A percentile compares a stretch with the other conserved stretches of the same genome.
phyloP scores from a whole-genome alignment of 2,888 invertebrate species.

The Anarsia innoxiella region DNA sequence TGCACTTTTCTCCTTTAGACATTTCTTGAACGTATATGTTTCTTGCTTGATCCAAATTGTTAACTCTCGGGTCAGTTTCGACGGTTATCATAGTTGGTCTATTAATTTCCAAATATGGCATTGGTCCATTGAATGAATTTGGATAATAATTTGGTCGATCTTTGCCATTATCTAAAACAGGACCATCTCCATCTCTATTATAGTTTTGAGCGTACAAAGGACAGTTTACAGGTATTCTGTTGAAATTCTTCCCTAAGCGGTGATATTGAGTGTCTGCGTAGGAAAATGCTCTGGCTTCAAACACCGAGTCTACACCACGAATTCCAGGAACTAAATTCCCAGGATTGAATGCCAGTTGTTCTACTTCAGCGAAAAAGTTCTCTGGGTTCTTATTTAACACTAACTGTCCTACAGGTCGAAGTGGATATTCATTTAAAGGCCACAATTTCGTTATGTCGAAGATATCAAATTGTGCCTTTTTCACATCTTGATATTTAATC shows the following conservation, averaged over 20 bases:
- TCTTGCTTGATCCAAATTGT: slow-evolving; percentile 89
- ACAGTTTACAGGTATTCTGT: slow-evolving; percentile 94
- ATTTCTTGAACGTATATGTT: slow-evolving; percentile 85
- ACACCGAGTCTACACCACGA: slow-evolving; percentile 92
- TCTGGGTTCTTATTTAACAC: slow-evolving; percentile 89
- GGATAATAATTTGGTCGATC: slow-evolving; percentile 96
- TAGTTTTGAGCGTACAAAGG: slow-evolving; percentile 85
- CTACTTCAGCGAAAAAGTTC: slow-evolving; percentile 94
- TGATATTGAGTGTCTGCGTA: slow-evolving; percentile 90
- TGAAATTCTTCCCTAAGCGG: slow-evolving; percentile 91
- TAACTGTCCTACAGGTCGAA: slow-evolving; percentile 87
- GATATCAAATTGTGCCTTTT: slow-evolving; percentile 85
- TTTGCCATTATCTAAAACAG: slow-evolving; percentile 84
- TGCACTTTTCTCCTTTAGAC: slow-evolving; percentile 80
- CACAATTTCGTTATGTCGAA: slow-evolving; percentile 94
- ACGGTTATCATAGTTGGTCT: slow-evolving; percentile 67
- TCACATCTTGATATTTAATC: slow-evolving; percentile 82
- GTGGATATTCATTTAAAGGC: slow-evolving; percentile 84
- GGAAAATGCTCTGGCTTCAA: slow-evolving; percentile 87
- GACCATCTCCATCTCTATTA: slow-evolving; percentile 89
- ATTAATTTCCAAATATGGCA: slow-evolving; percentile 76
- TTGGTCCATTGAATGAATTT: slow-evolving; percentile 93
- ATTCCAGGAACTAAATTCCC: slow-evolving; percentile 92
- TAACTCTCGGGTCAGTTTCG: slow-evolving; percentile 81
- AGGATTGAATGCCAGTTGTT: slow-evolving; percentile 91